A percentile compares a stretch with the other conserved stretches of the same genome.
Conservation (phyloP, 1,140 invertebrate species). For the Cotesia chilonis region DNA sequence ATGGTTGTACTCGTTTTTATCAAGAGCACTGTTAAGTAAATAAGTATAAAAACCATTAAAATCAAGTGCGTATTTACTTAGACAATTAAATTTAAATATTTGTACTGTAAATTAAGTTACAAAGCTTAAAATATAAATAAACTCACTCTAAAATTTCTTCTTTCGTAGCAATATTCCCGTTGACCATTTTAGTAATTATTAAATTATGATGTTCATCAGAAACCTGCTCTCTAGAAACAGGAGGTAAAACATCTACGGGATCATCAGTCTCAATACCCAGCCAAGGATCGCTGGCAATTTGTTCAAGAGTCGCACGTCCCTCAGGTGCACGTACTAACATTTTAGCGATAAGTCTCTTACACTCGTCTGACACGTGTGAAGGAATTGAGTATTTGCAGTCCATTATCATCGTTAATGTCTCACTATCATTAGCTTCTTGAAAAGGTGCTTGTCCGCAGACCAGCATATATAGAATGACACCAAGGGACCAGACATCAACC, state of each 20-base stretch:
- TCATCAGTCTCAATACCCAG: constrained; percentile 68
- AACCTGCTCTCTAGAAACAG: constrained; percentile 84
- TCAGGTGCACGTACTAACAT: constrained; percentile 95
- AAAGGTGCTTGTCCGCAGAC: constrained; percentile 97
- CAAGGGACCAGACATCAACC: constrained; percentile 98
- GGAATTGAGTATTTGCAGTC: constrained; percentile 98
- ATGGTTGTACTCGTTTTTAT: constrained; percentile 97
- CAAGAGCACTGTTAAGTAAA: constrained; percentile 75
- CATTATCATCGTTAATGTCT: constrained; percentile 99
- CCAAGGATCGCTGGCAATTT: constrained; percentile 93
- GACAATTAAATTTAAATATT: no score
- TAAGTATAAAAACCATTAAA: constrained; percentile 9
- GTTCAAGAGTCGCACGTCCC: constrained; percentile 84
- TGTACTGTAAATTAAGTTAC: neutral
- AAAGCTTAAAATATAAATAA: constrained; percentile 7
- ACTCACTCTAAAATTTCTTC: constrained; percentile 91
- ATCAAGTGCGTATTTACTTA: neutral
- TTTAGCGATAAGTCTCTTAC: constrained; percentile 85
- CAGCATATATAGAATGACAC: constrained; percentile 98
- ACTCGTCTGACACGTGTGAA: constrained; percentile 84
- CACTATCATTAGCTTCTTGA: constrained; percentile 98
- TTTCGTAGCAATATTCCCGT: constrained; percentile 91
- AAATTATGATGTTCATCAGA: constrained; percentile 91
- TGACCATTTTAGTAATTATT: constrained; percentile 96
- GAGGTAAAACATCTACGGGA: constrained; percentile 73